Base-by-base conservation (phyloP, 2,888 invertebrate species). In the Agrotis puta region DNA sequence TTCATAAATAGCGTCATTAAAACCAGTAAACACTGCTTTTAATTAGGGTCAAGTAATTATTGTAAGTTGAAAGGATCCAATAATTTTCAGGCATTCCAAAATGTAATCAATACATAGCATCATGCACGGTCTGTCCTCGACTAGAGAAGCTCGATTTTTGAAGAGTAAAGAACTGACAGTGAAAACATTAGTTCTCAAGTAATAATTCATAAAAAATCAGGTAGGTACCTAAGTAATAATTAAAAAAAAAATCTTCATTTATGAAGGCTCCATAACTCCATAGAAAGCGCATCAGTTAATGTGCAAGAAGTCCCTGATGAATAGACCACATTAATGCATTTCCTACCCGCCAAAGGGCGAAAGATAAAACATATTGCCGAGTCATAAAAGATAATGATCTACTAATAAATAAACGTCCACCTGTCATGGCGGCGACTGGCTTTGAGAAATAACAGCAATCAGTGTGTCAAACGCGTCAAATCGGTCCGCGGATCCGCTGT, bases 361-460 rank as follows among this genome's bases (percentile, higher is more conserved):
- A 77, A 79, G 68, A 77, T 74, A 82, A 84, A 82, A 82, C 70
- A 66, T 82, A 82, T 73, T 71, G 81, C 74, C 57, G 71, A 79
- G 73, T 86, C 83, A 78, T 84, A 79, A 82, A 81, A 85, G 81
- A 86, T 85, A 85, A 85, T 72, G 77, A 83, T 85, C 80, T 58
- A 69, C 78, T 77, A 85, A 88, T 87, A 82, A 86, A 85, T 85
- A 85, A 80, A 86, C 71, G 79, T 88, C 82, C 75, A 80, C 71
- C 87, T 70, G 83, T 76, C 83, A 79, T 73, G 82, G 85, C 82
- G 82, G 82, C 77, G 77, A 81, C 79, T 81, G 39, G 77, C 87
- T 87, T 87, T 87, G 87, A 85, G 83, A 76, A 78, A 87, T 87
- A 84, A 79, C 84, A 77, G 87, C 87, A 88, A 88, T 89, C 89